Evolutionary conservation across 2,888 invertebrate genomes (phyloP), one percentile per base, ranked within the genome.

Genomic region (Venusia cambrica): DNA sequence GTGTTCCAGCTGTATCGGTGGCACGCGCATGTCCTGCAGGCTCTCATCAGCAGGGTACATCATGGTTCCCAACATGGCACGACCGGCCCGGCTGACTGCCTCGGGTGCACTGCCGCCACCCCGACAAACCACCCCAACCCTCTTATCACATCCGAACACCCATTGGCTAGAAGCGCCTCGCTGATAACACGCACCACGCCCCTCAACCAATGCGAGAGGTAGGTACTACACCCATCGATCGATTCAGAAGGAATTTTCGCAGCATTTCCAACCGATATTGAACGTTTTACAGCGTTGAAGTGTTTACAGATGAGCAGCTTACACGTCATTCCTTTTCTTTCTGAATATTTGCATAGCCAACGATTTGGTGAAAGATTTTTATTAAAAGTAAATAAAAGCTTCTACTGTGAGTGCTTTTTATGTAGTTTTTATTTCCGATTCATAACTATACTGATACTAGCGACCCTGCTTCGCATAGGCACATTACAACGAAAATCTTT

Each of bases 1-100:
- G 68, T 91, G 91, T 71, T 92, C 92, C 51, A 93, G 84, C 65
- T 91, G 91, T 59, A 93, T 92, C 54, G 92, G 92, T 45, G 93
- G 93, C 54, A 93, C 92, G 66, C 93, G 89, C 81, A 91, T 88
- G 71, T 88, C 88, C 67, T 89, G 80, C 43, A 84, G 69, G 46
- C 73, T 74, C 50, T 85, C 80, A 47, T 66, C 65, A 49, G 71
- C 73, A 50, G 83, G 84, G 67, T 78, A 88, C 88, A 87, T 87
- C 87, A 87, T 88, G 56, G 87, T 68, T 63, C 87, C 88, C 70
- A 88, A 58, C 88, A 87, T 87, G 50, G 52, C 46, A 45, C 48
- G 69, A 63, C 80, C 77, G 72, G 56, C 73, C 62, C 65, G 64
- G 57, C 55, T 68, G 71, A 68, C 71, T 64, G 54, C 75, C 64